phyloP scores from a whole-genome alignment of 2,797 vertebrate genomes.

The Spinus olivaceus region DNA sequence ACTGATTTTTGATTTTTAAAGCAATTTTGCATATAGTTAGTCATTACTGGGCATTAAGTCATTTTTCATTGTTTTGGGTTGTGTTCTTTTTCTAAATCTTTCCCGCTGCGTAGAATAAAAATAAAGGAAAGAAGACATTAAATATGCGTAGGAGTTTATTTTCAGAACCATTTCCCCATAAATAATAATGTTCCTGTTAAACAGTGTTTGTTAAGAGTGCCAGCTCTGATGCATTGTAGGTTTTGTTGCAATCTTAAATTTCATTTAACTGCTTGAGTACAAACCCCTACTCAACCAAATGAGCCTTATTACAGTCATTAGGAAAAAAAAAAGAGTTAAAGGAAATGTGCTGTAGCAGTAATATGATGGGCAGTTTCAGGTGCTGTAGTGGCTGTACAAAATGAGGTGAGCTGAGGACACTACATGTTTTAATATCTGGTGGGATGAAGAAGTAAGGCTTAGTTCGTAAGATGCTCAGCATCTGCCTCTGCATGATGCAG shows the following conservation, averaged over 20 bases:
- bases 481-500: not conserved
- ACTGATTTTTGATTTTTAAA: not conserved
- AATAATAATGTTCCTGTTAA: constrained; percentile 36
- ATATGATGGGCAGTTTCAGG: not conserved
- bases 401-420: not conserved
- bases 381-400: not conserved
- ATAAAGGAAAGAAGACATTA: constrained; percentile 7
- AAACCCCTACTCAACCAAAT: not conserved
- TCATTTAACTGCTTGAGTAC: not conserved
- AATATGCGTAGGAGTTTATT: not conserved
- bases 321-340: not conserved
- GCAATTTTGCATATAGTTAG: constrained; percentile 12
- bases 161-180: not conserved
- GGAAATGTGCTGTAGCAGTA: not conserved
- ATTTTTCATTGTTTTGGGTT: not conserved
- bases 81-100: not conserved
- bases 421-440: not conserved
- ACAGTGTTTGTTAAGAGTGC: not conserved
- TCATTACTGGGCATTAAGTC: not conserved
- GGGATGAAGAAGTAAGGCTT: not conserved
- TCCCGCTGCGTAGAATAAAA: constrained; percentile 1
- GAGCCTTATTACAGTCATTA: not conserved
- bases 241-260: constrained; percentile 2
- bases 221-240: not conserved
- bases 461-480: not conserved